phyloP scores from a whole-genome alignment of 2,888 invertebrate species.

The Platerodrilus igneus region DNA sequence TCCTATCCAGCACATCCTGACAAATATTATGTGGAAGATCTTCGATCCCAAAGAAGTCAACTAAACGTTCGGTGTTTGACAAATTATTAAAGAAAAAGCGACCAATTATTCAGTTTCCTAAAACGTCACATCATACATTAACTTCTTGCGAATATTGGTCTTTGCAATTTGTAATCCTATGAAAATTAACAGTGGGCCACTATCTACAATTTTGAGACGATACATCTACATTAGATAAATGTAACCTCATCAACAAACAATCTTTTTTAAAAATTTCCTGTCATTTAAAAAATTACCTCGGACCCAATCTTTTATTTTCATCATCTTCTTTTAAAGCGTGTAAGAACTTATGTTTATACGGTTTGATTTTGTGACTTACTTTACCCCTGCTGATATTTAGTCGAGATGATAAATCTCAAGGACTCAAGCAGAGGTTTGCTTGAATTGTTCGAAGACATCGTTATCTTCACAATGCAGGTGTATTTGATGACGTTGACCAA shows the following conservation, averaged over 20 bases:
- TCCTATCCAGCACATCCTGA: slow-evolving; percentile 3
- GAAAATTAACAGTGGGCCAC: slow-evolving; percentile 1
- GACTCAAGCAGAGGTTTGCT: neutral
- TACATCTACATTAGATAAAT: slow-evolving; percentile 5
- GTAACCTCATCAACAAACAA: slow-evolving; percentile 8
- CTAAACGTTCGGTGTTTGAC: slow-evolving; percentile 7
- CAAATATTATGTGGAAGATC: too few relatives aligned
- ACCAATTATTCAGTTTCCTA: slow-evolving; percentile 8
- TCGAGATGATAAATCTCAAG: neutral
- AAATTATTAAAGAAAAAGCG: slow-evolving; percentile 7
- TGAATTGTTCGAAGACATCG: neutral
- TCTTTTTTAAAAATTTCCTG: slow-evolving; percentile 6
- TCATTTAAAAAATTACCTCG: slow-evolving; percentile 6
- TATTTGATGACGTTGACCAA: slow-evolving; percentile 9
- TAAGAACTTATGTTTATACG: neutral
- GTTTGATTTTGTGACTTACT: neutral
- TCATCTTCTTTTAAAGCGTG: slow-evolving; percentile 3
- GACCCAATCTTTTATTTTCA: slow-evolving; percentile 4
- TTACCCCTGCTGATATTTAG: neutral
- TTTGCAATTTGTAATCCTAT: slow-evolving; percentile 3
- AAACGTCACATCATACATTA: slow-evolving; percentile 10
- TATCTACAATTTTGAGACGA: slow-evolving; percentile 8
- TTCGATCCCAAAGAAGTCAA: slow-evolving; percentile 6
- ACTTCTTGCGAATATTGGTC: slow-evolving; percentile 6
- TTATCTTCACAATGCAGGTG: slow-evolving; percentile 5